A percentile compares a stretch with the other conserved stretches of the same genome.
Conservation (phyloP, 1,140 invertebrate species). For the Fopius arisanus region DNA sequence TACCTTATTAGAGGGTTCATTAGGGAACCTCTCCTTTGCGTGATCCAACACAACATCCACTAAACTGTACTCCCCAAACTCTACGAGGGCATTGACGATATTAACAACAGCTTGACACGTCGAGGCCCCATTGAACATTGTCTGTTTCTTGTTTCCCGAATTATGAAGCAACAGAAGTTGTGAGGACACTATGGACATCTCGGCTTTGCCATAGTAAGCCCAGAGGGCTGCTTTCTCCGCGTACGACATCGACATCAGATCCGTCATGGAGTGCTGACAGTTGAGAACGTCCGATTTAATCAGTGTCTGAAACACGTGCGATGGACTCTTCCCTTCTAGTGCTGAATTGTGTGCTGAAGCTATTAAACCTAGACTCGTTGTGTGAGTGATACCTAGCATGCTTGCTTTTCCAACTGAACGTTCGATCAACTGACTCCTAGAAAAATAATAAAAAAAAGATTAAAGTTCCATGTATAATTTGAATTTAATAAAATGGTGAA, state of each 20-base stretch:
- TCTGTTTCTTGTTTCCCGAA: constrained; percentile 66
- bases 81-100: constrained; percentile 70
- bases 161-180: constrained; percentile 82
- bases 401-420: constrained; percentile 60
- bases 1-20: constrained; percentile 66
- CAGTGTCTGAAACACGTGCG: constrained; percentile 71
- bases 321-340: constrained; percentile 56
- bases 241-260: constrained; percentile 80
- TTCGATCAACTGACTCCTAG: constrained; percentile 57
- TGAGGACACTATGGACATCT: constrained; percentile 79
- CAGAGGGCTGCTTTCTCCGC: constrained; percentile 84
- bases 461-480: too few relatives aligned
- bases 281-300: constrained; percentile 86
- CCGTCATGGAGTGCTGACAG: constrained; percentile 82
- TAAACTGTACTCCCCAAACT: constrained; percentile 71
- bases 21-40: constrained; percentile 70
- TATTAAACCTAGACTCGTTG: constrained; percentile 60
- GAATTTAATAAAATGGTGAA: neutral
- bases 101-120: constrained; percentile 77
- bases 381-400: constrained; percentile 58
- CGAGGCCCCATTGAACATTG: constrained; percentile 74
- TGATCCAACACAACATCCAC: constrained; percentile 67
- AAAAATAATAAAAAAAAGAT: neutral
- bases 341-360: constrained; percentile 60
- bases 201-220: constrained; percentile 86